These are phyloP conservation scores for Camelus dromedarius DNA, from an alignment of 2,113 vertebrate genomes.

Conservation along the genomic window DNA sequence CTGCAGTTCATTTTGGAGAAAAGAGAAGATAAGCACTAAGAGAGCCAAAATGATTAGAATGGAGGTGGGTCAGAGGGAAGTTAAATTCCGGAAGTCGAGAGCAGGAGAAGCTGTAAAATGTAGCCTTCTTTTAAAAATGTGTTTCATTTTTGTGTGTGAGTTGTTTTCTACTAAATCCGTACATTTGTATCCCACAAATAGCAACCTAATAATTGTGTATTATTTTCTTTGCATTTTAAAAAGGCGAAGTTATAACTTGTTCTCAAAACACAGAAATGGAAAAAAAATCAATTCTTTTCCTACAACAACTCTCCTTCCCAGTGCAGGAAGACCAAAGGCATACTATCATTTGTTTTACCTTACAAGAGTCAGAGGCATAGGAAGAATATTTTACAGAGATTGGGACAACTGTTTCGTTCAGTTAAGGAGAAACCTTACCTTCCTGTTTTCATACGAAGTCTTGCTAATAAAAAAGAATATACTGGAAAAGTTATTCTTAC, in stretches of 20 bases:
- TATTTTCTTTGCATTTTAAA: conserved; percentile 58
- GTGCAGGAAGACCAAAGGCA: conserved; percentile 7
- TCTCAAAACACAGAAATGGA: conserved; percentile 2
- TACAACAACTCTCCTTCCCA: background rate
- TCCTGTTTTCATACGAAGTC: conserved; percentile 27
- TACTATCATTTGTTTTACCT: conserved; percentile 46
- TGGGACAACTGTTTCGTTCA: conserved; percentile 31
- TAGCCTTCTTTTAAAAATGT: background rate
- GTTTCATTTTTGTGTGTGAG: background rate
- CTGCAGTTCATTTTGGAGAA: conserved; percentile 48
- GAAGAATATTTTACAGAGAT: conserved; percentile 59
- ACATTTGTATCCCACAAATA: background rate
- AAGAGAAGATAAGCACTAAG: conserved; percentile 8
- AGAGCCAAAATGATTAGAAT: conserved; percentile 37
- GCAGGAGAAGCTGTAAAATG: conserved; percentile 27
- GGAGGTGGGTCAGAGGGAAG: background rate
- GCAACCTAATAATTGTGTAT: background rate
- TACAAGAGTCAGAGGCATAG: background rate
- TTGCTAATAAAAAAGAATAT: conserved; percentile 42
- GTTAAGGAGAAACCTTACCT: conserved; percentile 47
- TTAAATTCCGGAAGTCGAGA: conserved; percentile 50
- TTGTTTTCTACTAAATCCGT: conserved; percentile 40
- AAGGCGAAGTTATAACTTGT: conserved; percentile 44
- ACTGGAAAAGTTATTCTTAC: conserved; percentile 8
- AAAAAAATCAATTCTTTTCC: background rate